Evolutionary conservation across 1,140 invertebrate species (phyloP), one percentile per base, ranked within the genome.

Genomic region (Pemphigus obesinymphae): DNA sequence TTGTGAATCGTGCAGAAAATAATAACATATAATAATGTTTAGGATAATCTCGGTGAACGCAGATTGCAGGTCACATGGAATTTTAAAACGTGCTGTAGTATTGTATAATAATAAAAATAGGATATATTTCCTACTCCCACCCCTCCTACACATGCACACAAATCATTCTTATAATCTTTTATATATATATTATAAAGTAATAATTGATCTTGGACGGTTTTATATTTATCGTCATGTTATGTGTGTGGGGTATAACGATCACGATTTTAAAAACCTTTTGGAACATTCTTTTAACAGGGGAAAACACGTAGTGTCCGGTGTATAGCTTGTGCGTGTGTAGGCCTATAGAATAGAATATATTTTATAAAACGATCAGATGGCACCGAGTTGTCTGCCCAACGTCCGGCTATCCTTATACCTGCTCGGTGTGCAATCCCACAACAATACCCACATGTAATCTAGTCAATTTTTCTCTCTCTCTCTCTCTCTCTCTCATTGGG

Each of bases 361-460:
- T 34, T 68, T 72, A 48, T 72, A 72, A 34, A 73, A 80, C 17
- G 76, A 17, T 80, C 55, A 43, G 37, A 26, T 26, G 76, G 76
- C 76, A 80, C 76, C 76, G 37, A 80, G 40, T 11, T 43, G 76
- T 80, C 76, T 80, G 23, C 55, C 37, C 53, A 58, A 43, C 31
- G 55, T 78, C 76, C 37, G 15, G 76, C 76, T 45, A 61, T 63
- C 37, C 11, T 43, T 26, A 80, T 80, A 80, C 76, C 76, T 80
- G 76, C 23, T 73, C 45, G 43, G 13, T 70, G 37, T 70, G 37
- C 13, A 26, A 6, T n/a, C 13, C n/a, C 48, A 78, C 55, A 80
- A 80, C 37, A 78, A 78, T 63, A 63, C 13, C 76, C 55, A 20
- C 23, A 63, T 61, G 53, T 78, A 78, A 78, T 80, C 50, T 80